Conservation (phyloP, 2,113 vertebrate genomes). For the Callithrix jacchus region DNA sequence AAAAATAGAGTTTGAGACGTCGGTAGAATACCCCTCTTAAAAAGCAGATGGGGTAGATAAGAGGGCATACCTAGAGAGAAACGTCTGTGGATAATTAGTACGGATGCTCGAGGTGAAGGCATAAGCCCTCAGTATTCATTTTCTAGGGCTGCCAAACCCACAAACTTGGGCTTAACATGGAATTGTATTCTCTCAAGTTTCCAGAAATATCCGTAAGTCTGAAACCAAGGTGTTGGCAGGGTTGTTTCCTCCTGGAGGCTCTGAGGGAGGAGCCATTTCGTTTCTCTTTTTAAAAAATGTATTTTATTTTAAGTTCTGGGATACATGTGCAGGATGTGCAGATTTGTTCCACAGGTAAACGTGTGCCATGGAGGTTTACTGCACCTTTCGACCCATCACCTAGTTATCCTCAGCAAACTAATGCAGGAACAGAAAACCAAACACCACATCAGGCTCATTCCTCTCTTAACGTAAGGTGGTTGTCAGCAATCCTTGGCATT, state of each 20-base stretch:
- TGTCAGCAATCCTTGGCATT: background rate
- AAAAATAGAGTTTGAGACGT: background rate
- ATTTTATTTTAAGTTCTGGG: too few species aligned
- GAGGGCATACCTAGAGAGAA: background rate
- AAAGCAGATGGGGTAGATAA: background rate
- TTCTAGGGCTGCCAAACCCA: background rate
- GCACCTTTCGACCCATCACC: too few species aligned
- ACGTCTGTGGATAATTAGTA: background rate
- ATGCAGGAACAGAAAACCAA: too few species aligned
- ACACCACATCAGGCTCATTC: too few species aligned
- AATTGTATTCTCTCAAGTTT: background rate
- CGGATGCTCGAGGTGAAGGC: too few species aligned
- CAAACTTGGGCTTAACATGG: background rate
- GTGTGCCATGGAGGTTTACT: too few species aligned
- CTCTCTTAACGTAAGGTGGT: background rate
- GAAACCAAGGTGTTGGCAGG: background rate
- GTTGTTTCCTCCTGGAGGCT: background rate
- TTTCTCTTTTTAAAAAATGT: background rate
- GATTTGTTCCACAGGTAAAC: too few species aligned
- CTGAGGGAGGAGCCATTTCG: background rate
- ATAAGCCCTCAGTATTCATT: background rate
- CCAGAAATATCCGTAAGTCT: background rate
- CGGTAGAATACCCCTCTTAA: background rate
- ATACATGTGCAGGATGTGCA: too few species aligned
- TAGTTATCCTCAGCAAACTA: too few species aligned